phyloP scores from a whole-genome alignment of 2,888 invertebrate genomes.

The Heliconius erato region DNA sequence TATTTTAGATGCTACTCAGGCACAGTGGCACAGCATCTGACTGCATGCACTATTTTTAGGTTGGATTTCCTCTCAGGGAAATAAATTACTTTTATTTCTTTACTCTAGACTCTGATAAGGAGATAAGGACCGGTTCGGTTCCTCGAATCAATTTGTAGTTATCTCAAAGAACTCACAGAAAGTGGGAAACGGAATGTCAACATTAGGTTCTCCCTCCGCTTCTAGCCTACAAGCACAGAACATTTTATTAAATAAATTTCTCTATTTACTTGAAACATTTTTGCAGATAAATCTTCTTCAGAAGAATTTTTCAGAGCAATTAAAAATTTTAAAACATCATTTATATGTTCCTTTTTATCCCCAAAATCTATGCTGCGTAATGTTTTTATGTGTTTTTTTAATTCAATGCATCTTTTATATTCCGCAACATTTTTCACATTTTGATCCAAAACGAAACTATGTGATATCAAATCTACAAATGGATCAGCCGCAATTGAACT shows the following conservation, averaged over 20 bases:
- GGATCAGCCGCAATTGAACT: conserved; percentile 66
- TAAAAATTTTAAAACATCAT: conserved; percentile 68
- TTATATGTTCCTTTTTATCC: conserved; percentile 64
- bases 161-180: not conserved
- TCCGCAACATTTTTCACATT: conserved; percentile 75
- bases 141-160: too few relatives aligned
- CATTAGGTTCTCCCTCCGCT: not conserved
- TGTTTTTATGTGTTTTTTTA: conserved; percentile 69
- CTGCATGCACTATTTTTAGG: too few relatives aligned
- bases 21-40: too few relatives aligned
- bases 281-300: conserved; percentile 66
- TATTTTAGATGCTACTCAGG: too few relatives aligned
- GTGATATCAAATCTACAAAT: conserved; percentile 70
- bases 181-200: not conserved
- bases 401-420: conserved; percentile 68
- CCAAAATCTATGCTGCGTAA: conserved; percentile 67
- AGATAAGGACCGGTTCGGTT: too few relatives aligned
- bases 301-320: conserved; percentile 68
- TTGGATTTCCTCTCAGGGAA: too few relatives aligned
- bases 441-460: conserved; percentile 69
- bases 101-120: too few relatives aligned
- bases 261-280: conserved; percentile 72
- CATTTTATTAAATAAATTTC: not conserved
- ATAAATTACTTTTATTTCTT: too few relatives aligned
- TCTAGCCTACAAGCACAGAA: not conserved